These are phyloP conservation scores for Theristicus caerulescens DNA, from an alignment of 2,113 vertebrate species.

Conservation along the genomic window DNA sequence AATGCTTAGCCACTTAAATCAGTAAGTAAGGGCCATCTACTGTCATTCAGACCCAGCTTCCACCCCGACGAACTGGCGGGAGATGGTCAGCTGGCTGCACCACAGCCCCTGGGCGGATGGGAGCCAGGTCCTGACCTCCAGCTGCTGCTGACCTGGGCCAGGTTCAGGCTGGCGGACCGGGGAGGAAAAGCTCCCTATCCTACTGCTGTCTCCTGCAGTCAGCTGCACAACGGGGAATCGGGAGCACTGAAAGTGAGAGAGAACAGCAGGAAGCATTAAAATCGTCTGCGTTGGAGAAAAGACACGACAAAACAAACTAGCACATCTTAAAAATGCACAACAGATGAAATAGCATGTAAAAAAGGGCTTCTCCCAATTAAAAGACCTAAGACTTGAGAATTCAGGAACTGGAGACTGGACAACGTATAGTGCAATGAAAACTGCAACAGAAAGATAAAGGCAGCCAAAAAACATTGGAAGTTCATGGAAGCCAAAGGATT, in stretches of 20 bases:
- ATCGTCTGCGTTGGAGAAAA: background rate
- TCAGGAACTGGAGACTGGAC: background rate
- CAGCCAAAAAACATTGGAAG: background rate
- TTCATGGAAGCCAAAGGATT: background rate
- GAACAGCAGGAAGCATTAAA: background rate
- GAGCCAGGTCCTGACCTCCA: background rate
- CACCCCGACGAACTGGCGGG: rapidly evolving
- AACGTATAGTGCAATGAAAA: background rate
- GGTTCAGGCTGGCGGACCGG: background rate
- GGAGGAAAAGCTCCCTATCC: background rate
- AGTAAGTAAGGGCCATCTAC: background rate
- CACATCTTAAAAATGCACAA: background rate
- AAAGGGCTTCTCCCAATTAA: background rate
- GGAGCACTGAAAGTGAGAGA: background rate
- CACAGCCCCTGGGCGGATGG: background rate
- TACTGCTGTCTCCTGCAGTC: background rate
- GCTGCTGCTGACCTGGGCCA: background rate
- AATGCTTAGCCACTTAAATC: background rate
- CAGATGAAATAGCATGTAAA: background rate
- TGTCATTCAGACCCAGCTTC: background rate
- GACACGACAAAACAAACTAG: background rate
- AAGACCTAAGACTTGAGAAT: background rate
- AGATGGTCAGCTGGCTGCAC: background rate
- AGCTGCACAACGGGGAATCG: background rate
- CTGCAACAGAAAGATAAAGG: background rate